A percentile compares a stretch with the other conserved stretches of the same genome.
Conservation (phyloP, 1,140 invertebrate genomes). For the Andricus grossulariae region DNA sequence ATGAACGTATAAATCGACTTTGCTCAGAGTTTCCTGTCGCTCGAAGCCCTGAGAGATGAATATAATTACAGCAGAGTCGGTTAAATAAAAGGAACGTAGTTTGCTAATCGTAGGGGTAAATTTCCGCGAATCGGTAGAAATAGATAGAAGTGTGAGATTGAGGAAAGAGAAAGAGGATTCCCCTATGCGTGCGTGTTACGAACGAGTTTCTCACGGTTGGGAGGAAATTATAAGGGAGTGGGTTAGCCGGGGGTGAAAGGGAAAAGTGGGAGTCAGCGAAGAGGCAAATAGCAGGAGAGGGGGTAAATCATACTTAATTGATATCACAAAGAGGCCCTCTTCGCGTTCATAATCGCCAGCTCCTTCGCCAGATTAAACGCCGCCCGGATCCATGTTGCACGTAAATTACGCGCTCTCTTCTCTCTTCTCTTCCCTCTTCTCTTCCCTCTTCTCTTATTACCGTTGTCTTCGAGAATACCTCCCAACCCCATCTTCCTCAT, state of each 20-base stretch:
- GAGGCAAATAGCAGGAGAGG: constrained; percentile 33
- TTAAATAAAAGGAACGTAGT: background rate
- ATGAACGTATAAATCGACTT: background rate
- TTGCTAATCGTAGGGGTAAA: background rate
- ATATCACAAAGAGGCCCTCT: constrained; percentile 67
- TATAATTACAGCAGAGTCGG: background rate
- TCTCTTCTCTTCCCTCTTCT: constrained; percentile 48
- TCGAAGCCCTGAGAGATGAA: background rate
- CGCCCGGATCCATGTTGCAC: constrained; percentile 65
- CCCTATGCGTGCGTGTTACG: constrained; percentile 69
- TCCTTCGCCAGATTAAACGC: constrained; percentile 62
- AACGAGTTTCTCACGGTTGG: constrained; percentile 74
- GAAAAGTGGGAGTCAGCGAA: constrained; percentile 31
- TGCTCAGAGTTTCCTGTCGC: background rate
- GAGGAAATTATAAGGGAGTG: constrained; percentile 74
- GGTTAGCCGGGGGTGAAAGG: constrained; percentile 61
- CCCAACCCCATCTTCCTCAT: constrained; percentile 37
- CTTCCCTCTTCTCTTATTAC: constrained; percentile 60
- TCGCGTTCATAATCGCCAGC: constrained; percentile 64
- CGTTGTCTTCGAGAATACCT: constrained; percentile 55
- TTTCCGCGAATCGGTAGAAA: constrained; percentile 24
- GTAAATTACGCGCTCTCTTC: constrained; percentile 63
- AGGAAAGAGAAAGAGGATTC: constrained; percentile 52
- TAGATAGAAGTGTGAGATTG: constrained; percentile 28
- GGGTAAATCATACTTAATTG: constrained; percentile 71